A percentile compares a stretch with the other conserved stretches of the same genome.
These are phyloP conservation scores for Aleadryas rufinucha DNA, from an alignment of 2,113 vertebrate genomes.

Conservation along the genomic window DNA sequence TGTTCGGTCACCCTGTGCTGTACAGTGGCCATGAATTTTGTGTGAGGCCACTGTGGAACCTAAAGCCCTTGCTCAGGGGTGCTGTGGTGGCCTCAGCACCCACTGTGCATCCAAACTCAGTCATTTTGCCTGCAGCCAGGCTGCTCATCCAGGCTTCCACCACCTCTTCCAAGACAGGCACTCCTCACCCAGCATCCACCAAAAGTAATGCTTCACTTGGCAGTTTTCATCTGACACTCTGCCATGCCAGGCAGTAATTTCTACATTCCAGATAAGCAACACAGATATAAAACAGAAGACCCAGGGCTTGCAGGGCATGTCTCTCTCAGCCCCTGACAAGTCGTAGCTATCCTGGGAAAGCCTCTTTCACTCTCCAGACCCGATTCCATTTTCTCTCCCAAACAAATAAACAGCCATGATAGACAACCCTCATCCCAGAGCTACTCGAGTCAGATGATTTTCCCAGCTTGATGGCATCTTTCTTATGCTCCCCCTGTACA, in stretches of 20 bases:
- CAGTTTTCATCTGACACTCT: neutral
- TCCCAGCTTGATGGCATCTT: neutral
- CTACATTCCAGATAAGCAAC: neutral
- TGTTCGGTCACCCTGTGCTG: neutral
- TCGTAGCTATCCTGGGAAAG: neutral
- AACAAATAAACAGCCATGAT: neutral
- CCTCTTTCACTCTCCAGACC: neutral
- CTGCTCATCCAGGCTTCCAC: neutral
- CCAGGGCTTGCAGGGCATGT: rapidly evolving
- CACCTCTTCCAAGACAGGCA: rapidly evolving
- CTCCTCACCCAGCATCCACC: neutral
- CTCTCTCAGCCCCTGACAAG: neutral
- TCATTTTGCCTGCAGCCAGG: neutral
- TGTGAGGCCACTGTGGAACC: rapidly evolving
- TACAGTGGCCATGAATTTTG: rapidly evolving
- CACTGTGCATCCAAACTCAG: rapidly evolving
- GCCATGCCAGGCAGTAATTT: neutral
- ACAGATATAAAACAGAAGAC: neutral
- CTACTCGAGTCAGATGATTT: rapidly evolving
- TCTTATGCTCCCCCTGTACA: neutral
- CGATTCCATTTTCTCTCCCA: neutral
- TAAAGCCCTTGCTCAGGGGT: neutral
- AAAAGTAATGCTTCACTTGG: rapidly evolving
- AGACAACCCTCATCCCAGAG: neutral
- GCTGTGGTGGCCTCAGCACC: neutral